Evolutionary conservation across 1,140 invertebrate species (phyloP).

Genomic region (Tetraneura akinire): DNA sequence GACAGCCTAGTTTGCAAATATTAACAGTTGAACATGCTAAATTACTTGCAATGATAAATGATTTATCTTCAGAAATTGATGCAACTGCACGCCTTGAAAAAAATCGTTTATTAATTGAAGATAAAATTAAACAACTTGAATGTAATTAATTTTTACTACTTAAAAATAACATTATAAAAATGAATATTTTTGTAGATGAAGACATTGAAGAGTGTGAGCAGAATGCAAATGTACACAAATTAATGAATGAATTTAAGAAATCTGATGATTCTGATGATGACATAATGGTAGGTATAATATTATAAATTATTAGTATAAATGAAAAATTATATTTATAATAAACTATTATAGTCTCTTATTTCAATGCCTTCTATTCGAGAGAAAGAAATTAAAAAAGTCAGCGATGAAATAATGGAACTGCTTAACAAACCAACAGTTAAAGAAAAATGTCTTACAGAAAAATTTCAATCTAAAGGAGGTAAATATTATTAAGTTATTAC

Average conservation of each 20-base stretch:
- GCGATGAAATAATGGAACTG: slow-evolving; percentile 92
- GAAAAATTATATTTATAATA: slow-evolving; percentile 8
- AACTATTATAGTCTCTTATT: slow-evolving; percentile 72
- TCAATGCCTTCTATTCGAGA: slow-evolving; percentile 92
- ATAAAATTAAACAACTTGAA: slow-evolving; percentile 43
- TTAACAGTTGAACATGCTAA: slow-evolving; percentile 72
- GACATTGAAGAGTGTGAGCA: slow-evolving; percentile 58
- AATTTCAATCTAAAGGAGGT: slow-evolving; percentile 92
- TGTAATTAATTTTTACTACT: background rate
- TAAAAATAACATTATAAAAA: background rate
- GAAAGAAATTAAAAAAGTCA: slow-evolving; percentile 92
- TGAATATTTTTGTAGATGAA: slow-evolving; percentile 30
- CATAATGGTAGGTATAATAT: slow-evolving; percentile 65
- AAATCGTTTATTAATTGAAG: slow-evolving; percentile 21
- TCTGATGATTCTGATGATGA: slow-evolving; percentile 64
- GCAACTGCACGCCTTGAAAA: background rate
- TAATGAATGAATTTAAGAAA: slow-evolving; percentile 53
- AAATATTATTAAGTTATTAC: slow-evolving; percentile 36
- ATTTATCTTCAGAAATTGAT: slow-evolving; percentile 56
- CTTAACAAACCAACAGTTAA: slow-evolving; percentile 94
- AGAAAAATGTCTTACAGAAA: slow-evolving; percentile 88
- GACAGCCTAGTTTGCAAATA: slow-evolving; percentile 65
- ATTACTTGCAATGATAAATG: slow-evolving; percentile 69
- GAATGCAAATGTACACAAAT: slow-evolving; percentile 59
- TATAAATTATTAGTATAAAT: background rate